Percentiles rank a stretch among this genome's conserved stretches.
phyloP scores from a whole-genome alignment of 2,888 invertebrate species.

The Drymonia ruficornis region DNA sequence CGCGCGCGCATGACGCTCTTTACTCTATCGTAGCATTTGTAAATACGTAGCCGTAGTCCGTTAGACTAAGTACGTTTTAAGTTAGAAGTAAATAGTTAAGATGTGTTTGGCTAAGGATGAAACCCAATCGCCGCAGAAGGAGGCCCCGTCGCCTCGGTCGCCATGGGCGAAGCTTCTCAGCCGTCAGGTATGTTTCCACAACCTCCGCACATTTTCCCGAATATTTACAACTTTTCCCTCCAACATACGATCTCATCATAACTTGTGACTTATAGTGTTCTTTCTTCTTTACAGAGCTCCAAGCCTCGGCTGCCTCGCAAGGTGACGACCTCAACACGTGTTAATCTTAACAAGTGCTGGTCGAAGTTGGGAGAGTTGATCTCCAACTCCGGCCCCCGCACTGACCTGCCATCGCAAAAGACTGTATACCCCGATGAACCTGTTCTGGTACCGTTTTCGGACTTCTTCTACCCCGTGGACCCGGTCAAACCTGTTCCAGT shows the following conservation, averaged over 20 bases:
- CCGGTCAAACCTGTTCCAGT: constrained; percentile 72
- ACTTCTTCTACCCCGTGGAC: constrained; percentile 72
- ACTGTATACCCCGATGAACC: constrained; percentile 76
- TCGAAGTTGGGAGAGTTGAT: constrained; percentile 85
- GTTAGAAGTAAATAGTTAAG: constrained; percentile 51
- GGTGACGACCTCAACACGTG: constrained; percentile 82
- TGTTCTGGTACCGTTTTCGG: constrained; percentile 69
- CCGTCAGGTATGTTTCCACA: constrained; percentile 77
- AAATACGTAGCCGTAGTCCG: constrained; percentile 75
- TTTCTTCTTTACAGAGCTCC: constrained; percentile 72
- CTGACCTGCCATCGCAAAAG: constrained; percentile 79
- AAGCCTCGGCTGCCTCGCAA: constrained; percentile 85
- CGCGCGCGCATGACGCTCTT: constrained; percentile 69
- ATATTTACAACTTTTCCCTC: neutral
- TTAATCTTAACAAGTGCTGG: constrained; percentile 88
- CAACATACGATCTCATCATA: neutral
- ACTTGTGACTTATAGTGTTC: constrained; percentile 27
- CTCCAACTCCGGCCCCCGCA: constrained; percentile 71
- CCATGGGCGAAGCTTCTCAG: constrained; percentile 84
- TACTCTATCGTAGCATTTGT: constrained; percentile 57
- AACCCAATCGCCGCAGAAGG: constrained; percentile 71
- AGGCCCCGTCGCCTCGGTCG: constrained; percentile 77
- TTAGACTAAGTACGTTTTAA: constrained; percentile 64
- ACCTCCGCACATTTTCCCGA: neutral
- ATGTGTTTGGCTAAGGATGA: constrained; percentile 85